Evolutionary conservation across 2,113 vertebrate genomes (phyloP), one percentile per base, ranked within the genome.

Genomic region (Datnioides undecimradiatus): DNA sequence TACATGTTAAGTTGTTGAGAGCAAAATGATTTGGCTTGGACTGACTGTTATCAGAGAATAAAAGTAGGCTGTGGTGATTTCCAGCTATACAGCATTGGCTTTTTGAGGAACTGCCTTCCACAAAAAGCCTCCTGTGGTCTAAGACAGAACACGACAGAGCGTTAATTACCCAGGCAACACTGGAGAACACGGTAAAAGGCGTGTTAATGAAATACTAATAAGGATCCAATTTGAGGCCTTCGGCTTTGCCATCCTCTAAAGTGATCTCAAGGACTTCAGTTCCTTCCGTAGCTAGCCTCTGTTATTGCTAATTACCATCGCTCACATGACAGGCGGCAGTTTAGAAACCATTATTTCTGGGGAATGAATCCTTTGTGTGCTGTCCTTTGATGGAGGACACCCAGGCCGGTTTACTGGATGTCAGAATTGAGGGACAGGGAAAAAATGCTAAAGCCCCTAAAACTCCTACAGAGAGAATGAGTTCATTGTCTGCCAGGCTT

Each of bases 131-230:
- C 82, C 71, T 71, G 82, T 83, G 83, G 84, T 82, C 79, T 58
- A 74, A 54, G 84, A 64, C 68, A 41, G 86, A 88, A 78, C 49
- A n/a, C 70, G 43, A 83, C 81, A 62, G 76, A 87, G 80, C 79
- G 66, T 93, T 94, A 94, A 94, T 94, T 93, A 93, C 83, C 69
- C 70, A 21, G 72, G 73, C 87, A 89, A 87, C 90, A 84, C 89
- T 77, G 75, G 90, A 91, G 93, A 92, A 84, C 75, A 87, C 91
- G 92, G 91, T 93, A 92, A 91, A 91, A 90, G 84, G 92, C 90
- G 72, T 90, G 90, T 91, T 93, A 93, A 93, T 94, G 88, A 93
- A 94, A 93, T 82, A 90, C 90, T 93, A 93, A 95, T 93, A 92
- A 86, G 88, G 80, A 83, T 93, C 88, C 83, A 88, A 87, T 93